A percentile compares a stretch with the other conserved stretches of the same genome.
Conservation (phyloP, 2,113 vertebrate species). For the Macroglossus sobrinus region DNA sequence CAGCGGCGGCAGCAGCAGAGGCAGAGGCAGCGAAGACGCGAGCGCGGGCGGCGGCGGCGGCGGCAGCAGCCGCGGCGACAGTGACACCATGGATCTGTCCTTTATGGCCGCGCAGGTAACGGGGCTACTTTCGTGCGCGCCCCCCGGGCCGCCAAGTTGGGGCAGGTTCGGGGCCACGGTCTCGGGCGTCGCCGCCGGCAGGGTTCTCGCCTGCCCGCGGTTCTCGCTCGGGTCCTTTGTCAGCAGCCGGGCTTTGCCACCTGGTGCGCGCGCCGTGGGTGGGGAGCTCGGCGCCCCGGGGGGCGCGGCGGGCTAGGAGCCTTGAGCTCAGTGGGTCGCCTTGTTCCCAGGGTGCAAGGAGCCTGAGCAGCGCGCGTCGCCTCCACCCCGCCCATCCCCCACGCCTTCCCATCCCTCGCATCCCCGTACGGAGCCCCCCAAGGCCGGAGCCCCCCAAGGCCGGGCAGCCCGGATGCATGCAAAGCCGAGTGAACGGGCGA, state of each 20-base stretch:
- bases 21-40: slow-evolving; percentile 28
- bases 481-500: accelerated
- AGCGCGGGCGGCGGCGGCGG: slow-evolving; percentile 35
- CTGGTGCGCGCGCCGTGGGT: not conserved
- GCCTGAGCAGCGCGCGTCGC: not conserved
- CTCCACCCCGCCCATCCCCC: not conserved
- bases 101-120: slow-evolving; percentile 97
- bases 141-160: not conserved
- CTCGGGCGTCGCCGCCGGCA: not conserved
- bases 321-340: not conserved
- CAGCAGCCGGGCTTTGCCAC: not conserved
- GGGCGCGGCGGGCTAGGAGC: not conserved
- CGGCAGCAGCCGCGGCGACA: slow-evolving; percentile 39
- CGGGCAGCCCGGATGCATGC: not conserved
- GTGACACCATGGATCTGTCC: slow-evolving; percentile 92
- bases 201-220: not conserved
- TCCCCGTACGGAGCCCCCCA: not conserved
- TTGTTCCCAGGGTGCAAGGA: not conserved
- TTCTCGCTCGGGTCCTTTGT: slow-evolving; percentile 27
- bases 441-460: not conserved
- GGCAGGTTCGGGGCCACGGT: not conserved
- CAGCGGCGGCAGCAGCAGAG: not conserved
- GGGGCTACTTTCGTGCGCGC: not conserved
- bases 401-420: not conserved
- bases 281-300: not conserved